Percentiles rank a stretch among this genome's conserved stretches.
Evolutionary conservation across 2,797 vertebrate species (phyloP).

Genomic region (Onychomys arenicola): DNA sequence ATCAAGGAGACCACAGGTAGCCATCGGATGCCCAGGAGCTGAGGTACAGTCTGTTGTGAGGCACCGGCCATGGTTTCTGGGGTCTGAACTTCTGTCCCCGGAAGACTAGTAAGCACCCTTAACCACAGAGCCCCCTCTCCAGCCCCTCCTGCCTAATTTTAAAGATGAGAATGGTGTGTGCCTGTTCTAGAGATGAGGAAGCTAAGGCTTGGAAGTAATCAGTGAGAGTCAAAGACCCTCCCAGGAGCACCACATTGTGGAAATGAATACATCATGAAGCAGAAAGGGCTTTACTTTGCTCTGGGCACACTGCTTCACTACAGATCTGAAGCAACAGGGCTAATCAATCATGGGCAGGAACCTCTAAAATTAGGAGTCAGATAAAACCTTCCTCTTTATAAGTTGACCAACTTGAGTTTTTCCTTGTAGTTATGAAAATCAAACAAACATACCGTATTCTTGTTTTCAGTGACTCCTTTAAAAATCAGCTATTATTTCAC

Average conservation of each 20-base stretch:
- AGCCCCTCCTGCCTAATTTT: neutral
- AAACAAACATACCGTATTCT: neutral
- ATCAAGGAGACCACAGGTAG: neutral
- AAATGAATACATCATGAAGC: neutral
- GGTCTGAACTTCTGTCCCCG: neutral
- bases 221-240: neutral
- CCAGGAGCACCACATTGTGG: neutral
- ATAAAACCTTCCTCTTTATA: neutral
- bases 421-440: neutral
- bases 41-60: neutral
- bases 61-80: neutral
- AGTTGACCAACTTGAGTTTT: neutral
- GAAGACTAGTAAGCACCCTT: neutral
- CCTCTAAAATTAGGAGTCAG: neutral
- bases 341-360: no score
- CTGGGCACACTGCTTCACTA: neutral
- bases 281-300: neutral
- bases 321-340: neutral
- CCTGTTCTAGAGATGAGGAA: constrained; percentile 5
- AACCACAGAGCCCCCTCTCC: neutral
- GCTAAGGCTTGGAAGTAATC: neutral
- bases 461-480: constrained; percentile 9
- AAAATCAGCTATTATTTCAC: neutral
- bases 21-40: neutral
- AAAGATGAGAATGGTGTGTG: neutral